These are phyloP conservation scores for Acropternis orthonyx DNA, from an alignment of 2,797 vertebrate species.

Conservation along the genomic window DNA sequence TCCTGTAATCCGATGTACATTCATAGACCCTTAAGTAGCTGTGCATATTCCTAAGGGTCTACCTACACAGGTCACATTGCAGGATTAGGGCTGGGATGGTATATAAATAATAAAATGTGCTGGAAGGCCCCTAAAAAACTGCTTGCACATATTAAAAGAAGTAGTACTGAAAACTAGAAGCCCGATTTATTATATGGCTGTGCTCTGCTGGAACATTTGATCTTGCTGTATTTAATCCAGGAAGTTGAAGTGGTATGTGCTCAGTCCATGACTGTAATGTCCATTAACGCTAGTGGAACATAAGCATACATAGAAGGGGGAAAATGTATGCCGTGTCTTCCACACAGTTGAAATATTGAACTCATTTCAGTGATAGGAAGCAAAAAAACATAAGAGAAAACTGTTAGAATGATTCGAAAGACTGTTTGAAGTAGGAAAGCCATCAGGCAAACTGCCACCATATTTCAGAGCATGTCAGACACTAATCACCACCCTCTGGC, in stretches of 20 bases:
- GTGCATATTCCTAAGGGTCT: not conserved
- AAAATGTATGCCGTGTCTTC: not conserved
- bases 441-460: not conserved
- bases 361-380: slow-evolving; percentile 16
- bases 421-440: not conserved
- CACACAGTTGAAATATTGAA: not conserved
- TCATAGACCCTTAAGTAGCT: not conserved
- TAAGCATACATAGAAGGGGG: not conserved
- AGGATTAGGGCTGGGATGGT: not conserved
- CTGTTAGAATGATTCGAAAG: not conserved
- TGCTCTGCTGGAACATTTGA: slow-evolving; percentile 34
- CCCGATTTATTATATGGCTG: slow-evolving; percentile 1
- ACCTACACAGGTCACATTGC: not conserved
- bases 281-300: slow-evolving; percentile 47
- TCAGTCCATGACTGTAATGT: slow-evolving; percentile 25
- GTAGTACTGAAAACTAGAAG: slow-evolving; percentile 26
- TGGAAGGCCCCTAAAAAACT: not conserved
- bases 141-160: slow-evolving; percentile 1
- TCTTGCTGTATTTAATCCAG: slow-evolving; percentile 64
- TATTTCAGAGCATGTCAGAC: not conserved
- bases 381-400: not conserved
- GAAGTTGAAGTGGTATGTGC: slow-evolving; percentile 20
- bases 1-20: not conserved
- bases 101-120: not conserved
- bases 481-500: not conserved